phyloP scores from a whole-genome alignment of 2,888 invertebrate genomes.

The Meliscaeva auricollis region DNA sequence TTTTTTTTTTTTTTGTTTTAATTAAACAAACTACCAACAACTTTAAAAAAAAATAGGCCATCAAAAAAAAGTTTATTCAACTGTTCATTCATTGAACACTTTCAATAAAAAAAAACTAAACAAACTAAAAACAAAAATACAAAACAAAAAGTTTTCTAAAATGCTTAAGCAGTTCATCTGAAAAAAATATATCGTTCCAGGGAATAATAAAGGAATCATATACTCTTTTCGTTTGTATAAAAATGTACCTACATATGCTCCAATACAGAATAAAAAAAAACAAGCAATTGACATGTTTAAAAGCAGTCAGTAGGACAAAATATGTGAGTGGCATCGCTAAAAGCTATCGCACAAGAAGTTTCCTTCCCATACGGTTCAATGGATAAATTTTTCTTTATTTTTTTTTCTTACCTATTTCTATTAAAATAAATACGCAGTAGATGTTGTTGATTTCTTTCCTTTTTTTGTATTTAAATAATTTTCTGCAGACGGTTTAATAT shows the following conservation, averaged over 20 bases:
- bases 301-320: constrained; percentile 45
- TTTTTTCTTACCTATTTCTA: neutral
- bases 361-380: constrained; percentile 9
- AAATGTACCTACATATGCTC: neutral
- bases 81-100: neutral
- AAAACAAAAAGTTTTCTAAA: constrained; percentile 22
- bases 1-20: neutral
- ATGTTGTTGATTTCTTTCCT: neutral
- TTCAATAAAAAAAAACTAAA: neutral
- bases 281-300: constrained; percentile 62
- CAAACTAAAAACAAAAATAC: neutral
- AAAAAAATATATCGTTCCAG: constrained; percentile 10
- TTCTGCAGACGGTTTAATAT: neutral
- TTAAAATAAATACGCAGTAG: neutral
- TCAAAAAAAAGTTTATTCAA: constrained; percentile 25
- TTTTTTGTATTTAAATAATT: neutral
- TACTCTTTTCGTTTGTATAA: too few relatives aligned
- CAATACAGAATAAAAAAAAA: neutral
- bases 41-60: constrained; percentile 36
- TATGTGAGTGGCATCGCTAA: constrained; percentile 35
- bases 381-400: neutral
- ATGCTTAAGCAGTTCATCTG: constrained; percentile 27
- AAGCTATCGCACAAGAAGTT: constrained; percentile 21
- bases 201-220: constrained; percentile 12
- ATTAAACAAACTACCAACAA: constrained; percentile 1